These are phyloP conservation scores for Bellardia pandia DNA, from an alignment of 2,888 invertebrate genomes.

Conservation along the genomic window DNA sequence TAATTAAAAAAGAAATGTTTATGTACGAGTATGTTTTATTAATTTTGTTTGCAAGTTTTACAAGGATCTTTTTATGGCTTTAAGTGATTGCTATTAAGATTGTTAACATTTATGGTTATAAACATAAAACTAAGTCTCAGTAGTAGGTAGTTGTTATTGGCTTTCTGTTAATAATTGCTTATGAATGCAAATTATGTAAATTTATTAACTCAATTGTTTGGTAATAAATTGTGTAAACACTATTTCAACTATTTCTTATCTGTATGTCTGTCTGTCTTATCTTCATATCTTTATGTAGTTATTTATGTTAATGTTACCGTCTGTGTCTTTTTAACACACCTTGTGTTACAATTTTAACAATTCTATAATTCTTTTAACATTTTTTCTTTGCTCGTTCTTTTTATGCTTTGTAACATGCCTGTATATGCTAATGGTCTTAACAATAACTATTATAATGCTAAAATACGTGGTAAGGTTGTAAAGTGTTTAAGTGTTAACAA, in stretches of 20 bases:
- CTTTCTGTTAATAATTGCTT: conserved; percentile 23
- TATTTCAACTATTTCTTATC: conserved; percentile 38
- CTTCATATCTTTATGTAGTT: conserved; percentile 8
- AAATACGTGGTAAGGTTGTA: conserved; percentile 1
- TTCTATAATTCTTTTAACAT: conserved; percentile 16
- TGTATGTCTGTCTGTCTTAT: neutral
- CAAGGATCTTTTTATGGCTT: neutral
- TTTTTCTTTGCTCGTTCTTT: conserved; percentile 1
- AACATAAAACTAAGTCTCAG: conserved; percentile 11
- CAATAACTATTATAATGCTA: conserved; percentile 6
- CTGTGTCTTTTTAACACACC: conserved; percentile 21
- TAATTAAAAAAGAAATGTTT: conserved; percentile 53
- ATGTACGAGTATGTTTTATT: neutral
- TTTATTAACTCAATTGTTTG: conserved; percentile 57
- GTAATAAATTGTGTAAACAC: conserved; percentile 57
- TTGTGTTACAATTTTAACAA: conserved; percentile 44
- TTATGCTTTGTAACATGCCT: conserved; percentile 22
- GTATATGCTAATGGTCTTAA: conserved; percentile 39
- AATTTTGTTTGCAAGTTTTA: neutral
- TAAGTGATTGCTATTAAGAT: neutral
- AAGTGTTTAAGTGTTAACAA: neutral
- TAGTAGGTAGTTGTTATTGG: neutral
- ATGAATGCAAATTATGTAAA: conserved; percentile 55
- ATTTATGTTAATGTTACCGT: conserved; percentile 4
- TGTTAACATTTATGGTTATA: neutral